Conservation (phyloP, 2,113 vertebrate genomes). For the Nesoenas mayeri region DNA sequence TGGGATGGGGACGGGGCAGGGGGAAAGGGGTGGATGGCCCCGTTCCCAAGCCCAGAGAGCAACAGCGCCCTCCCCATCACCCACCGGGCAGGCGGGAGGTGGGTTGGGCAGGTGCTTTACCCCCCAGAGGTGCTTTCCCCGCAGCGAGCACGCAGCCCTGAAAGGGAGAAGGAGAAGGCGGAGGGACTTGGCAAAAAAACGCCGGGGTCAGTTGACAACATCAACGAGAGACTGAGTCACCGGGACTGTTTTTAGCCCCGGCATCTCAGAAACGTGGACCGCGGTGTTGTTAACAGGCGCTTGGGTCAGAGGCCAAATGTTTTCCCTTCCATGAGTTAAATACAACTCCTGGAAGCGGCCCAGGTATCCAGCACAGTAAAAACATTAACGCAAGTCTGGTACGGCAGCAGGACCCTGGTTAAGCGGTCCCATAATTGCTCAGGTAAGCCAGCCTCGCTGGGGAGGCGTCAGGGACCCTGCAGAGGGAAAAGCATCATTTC, state of each 20-base stretch:
- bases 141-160: neutral
- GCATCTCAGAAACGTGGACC: conserved; percentile 13
- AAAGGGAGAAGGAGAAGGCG: conserved; percentile 18
- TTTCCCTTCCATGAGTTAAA: conserved; percentile 32
- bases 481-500: neutral
- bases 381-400: neutral
- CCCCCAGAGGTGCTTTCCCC: neutral
- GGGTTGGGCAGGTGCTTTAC: neutral
- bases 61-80: neutral
- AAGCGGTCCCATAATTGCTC: neutral
- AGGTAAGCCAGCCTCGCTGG: rapidly evolving
- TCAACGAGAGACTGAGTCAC: conserved; percentile 36
- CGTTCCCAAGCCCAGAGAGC: neutral
- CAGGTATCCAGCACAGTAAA: conserved; percentile 6
- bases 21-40: rapidly evolving
- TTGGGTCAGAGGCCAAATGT: conserved; percentile 56
- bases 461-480: rapidly evolving
- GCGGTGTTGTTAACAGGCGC: conserved; percentile 2
- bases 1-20: neutral
- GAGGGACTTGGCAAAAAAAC: conserved; percentile 26
- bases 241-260: conserved; percentile 36
- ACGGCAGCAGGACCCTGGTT: neutral
- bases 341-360: neutral
- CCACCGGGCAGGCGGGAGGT: neutral
- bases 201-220: neutral